A percentile compares a stretch with the other conserved stretches of the same genome.
phyloP scores from a whole-genome alignment of 2,113 vertebrate species.

The Crotalus helleri region DNA sequence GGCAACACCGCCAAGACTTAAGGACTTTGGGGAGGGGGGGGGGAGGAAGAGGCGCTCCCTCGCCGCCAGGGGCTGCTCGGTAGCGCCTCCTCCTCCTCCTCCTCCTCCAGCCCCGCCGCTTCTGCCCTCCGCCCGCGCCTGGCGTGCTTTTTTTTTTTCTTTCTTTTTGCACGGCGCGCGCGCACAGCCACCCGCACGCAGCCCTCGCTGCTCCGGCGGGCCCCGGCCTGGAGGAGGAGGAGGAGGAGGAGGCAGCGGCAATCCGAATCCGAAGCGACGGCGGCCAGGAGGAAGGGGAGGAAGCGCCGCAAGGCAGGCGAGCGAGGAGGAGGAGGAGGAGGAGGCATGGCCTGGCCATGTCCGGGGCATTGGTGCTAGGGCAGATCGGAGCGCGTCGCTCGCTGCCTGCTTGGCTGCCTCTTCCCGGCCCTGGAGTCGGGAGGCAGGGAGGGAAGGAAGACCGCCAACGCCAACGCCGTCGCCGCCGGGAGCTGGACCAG shows the following conservation, averaged over 20 bases:
- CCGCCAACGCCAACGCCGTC: no score
- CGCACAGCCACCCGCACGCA: not conserved
- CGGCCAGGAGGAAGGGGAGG: no score
- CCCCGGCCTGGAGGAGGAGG: not conserved
- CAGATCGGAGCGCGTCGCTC: not conserved
- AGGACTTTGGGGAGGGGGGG: not conserved
- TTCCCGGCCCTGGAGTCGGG: not conserved
- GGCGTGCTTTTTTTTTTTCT: not conserved
- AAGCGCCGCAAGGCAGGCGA: not conserved
- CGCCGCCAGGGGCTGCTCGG: not conserved
- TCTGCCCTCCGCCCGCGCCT: not conserved
- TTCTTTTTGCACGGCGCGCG: not conserved
- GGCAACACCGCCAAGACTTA: not conserved
- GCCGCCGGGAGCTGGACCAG: not conserved
- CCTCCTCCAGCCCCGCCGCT: not conserved
- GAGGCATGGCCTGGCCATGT: conserved; percentile 15
- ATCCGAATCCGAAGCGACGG: not conserved
- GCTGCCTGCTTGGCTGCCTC: not conserved
- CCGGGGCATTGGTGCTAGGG: not conserved
- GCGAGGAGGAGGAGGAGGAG: not conserved
- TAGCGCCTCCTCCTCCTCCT: not conserved
- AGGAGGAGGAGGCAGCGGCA: no score
- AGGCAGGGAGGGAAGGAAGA: no score
- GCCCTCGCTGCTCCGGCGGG: not conserved
- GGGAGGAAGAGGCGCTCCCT: not conserved